phyloP scores from a whole-genome alignment of 2,113 vertebrate genomes.

The Prochilodus magdalenae region DNA sequence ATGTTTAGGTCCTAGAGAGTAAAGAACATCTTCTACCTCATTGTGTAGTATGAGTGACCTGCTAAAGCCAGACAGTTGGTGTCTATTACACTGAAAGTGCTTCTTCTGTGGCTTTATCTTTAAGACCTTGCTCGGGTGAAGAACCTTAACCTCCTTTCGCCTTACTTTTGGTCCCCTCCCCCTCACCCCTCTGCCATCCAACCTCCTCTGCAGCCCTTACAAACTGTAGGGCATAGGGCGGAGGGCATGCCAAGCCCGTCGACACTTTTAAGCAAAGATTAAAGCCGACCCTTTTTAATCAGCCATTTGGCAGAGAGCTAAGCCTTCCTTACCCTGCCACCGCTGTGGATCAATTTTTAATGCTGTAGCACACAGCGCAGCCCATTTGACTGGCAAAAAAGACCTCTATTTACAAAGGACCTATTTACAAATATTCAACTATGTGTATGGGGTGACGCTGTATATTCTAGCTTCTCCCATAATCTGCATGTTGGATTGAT shows the following conservation, averaged over 20 bases:
- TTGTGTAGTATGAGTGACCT: background rate
- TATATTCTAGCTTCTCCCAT: background rate
- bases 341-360: conserved; percentile 82
- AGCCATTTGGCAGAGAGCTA: conserved; percentile 82
- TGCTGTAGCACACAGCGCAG: conserved; percentile 75
- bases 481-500: background rate
- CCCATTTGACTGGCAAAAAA: conserved; percentile 78
- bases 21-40: background rate
- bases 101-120: too few relatives aligned
- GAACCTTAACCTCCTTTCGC: background rate
- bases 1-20: background rate
- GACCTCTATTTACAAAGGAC: conserved; percentile 79
- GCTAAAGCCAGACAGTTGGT: background rate
- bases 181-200: conserved; percentile 53
- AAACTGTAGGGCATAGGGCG: conserved; percentile 59
- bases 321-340: conserved; percentile 77
- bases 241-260: conserved; percentile 75
- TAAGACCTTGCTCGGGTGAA: background rate
- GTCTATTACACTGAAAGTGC: background rate
- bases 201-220: conserved; percentile 56
- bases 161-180: background rate
- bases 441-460: background rate
- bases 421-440: conserved; percentile 76
- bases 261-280: conserved; percentile 85
- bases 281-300: conserved; percentile 85